Conservation (phyloP, 2,888 invertebrate genomes). For the Ennomos quercinarius region DNA sequence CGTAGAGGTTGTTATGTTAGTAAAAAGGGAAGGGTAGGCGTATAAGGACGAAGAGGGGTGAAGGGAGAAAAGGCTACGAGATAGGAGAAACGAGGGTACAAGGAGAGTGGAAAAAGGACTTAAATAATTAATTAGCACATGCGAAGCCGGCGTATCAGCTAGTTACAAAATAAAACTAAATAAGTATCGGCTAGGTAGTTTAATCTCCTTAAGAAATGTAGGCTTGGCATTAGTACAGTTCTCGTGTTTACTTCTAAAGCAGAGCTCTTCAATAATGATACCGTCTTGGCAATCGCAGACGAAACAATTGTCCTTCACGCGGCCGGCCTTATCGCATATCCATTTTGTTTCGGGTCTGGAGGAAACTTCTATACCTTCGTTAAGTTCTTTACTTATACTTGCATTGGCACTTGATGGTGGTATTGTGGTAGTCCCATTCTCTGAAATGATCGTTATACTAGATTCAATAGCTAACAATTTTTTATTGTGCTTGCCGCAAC, state of each 20-base stretch:
- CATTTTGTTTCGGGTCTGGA: conserved; percentile 58
- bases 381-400: conserved; percentile 26
- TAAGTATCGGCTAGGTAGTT: conserved; percentile 9
- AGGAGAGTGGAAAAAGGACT: no score
- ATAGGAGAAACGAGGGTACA: no score
- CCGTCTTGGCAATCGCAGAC: conserved; percentile 64
- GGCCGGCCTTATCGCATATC: conserved; percentile 53
- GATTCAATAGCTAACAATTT: conserved; percentile 3
- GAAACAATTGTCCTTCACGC: conserved; percentile 60
- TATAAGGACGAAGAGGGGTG: no score
- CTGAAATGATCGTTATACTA: conserved; percentile 27
- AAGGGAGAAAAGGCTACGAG: no score
- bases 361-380: conserved; percentile 20
- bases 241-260: conserved; percentile 58
- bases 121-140: no score
- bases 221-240: conserved; percentile 54
- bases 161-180: not conserved
- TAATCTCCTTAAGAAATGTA: conserved; percentile 48
- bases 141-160: no score
- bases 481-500: no score
- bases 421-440: conserved; percentile 21
- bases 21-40: no score
- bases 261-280: conserved; percentile 63
- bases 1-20: no score
- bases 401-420: conserved; percentile 27